These are phyloP conservation scores for Neoarius graeffei DNA, from an alignment of 2,113 vertebrate genomes.

Conservation along the genomic window DNA sequence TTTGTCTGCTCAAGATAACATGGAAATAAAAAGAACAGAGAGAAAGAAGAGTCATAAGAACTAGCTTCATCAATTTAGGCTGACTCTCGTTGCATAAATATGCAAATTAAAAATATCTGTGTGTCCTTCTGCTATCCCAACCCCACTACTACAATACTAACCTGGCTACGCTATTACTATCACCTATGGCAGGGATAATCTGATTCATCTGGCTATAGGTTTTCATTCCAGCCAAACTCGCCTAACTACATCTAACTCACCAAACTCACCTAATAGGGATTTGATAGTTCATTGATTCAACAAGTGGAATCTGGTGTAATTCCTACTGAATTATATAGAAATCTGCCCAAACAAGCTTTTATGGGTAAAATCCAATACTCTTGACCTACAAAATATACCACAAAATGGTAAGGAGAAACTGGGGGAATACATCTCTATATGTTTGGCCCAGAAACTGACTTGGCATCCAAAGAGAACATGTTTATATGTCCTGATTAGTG, in stretches of 20 bases:
- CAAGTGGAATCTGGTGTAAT: not conserved
- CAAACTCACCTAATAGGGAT: not conserved
- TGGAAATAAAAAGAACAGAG: slow-evolving; percentile 34
- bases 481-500: not conserved
- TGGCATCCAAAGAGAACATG: not conserved
- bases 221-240: not conserved
- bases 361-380: not conserved
- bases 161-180: not conserved
- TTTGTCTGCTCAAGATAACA: slow-evolving; percentile 79
- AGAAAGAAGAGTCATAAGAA: slow-evolving; percentile 26
- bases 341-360: not conserved
- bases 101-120: not conserved
- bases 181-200: not conserved
- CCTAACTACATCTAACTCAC: not conserved
- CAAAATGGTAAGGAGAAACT: not conserved
- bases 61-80: not conserved
- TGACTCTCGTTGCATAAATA: not conserved
- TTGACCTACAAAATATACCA: not conserved
- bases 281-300: not conserved
- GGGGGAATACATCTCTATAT: not conserved
- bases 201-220: not conserved
- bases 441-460: not conserved
- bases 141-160: not conserved
- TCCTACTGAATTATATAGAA: not conserved
- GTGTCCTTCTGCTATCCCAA: not conserved